phyloP scores from a whole-genome alignment of 1,140 invertebrate species.

The Drosophila takahashii region DNA sequence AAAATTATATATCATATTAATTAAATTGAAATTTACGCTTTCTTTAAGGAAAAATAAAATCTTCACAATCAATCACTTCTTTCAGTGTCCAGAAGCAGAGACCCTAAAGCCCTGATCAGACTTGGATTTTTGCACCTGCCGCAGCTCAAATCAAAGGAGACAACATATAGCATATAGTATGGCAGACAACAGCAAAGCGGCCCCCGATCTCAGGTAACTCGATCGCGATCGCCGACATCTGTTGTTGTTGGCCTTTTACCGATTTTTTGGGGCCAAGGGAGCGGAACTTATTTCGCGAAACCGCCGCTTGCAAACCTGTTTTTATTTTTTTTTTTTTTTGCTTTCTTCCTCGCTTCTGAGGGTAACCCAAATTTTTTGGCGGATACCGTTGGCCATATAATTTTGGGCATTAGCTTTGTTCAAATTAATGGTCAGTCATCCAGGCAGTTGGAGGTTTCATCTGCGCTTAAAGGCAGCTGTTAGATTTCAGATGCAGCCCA shows the following conservation, averaged over 20 bases:
- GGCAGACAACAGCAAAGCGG: constrained; percentile 25
- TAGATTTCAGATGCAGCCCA: constrained; percentile 58
- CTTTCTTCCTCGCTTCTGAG: constrained; percentile 21
- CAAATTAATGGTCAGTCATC: constrained; percentile 67
- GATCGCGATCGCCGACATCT: constrained; percentile 69
- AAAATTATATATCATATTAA: too few species aligned
- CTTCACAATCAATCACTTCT: too few species aligned
- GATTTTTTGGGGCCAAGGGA: constrained; percentile 21
- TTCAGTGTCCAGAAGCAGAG: constrained; percentile 2
- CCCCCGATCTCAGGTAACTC: constrained; percentile 60
- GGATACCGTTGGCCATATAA: constrained; percentile 75
- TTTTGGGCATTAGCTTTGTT: constrained; percentile 74
- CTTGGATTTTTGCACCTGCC: constrained; percentile 69
- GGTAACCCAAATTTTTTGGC: constrained; percentile 74
- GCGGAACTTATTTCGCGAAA: constrained; percentile 36
- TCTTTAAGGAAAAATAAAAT: too few species aligned
- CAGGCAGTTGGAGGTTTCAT: constrained; percentile 39
- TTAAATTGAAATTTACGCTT: too few species aligned
- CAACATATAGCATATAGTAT: constrained; percentile 10
- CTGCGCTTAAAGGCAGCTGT: constrained; percentile 65
- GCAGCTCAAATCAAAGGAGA: constrained; percentile 70
- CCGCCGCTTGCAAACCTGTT: constrained; percentile 36
- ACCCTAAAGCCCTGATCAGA: constrained; percentile 41
- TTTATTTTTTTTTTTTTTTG: neutral
- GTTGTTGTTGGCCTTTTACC: constrained; percentile 51